Percentiles rank a stretch among this genome's conserved stretches.
Conservation (phyloP, 2,888 invertebrate species). For the Tetheella fluctuosa region DNA sequence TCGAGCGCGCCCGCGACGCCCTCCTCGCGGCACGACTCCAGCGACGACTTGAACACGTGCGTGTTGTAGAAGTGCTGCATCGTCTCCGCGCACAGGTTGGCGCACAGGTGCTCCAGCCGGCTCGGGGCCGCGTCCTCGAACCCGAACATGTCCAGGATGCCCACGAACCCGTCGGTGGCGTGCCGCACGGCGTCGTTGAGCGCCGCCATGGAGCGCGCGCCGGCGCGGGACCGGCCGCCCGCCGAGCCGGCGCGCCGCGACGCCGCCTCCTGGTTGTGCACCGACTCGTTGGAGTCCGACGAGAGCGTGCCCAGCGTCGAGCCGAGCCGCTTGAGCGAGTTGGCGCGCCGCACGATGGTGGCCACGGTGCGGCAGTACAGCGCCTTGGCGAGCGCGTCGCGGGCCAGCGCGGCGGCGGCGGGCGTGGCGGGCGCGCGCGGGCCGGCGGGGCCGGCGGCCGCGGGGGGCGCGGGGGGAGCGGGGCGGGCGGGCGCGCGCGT, state of each 20-base stretch:
- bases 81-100: conserved; percentile 97
- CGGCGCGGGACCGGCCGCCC: conserved; percentile 87
- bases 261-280: conserved; percentile 93
- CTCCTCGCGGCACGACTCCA: conserved; percentile 97
- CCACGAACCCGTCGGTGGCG: conserved; percentile 97
- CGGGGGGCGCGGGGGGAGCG: conserved; percentile 87
- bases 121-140: conserved; percentile 96
- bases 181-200: conserved; percentile 96
- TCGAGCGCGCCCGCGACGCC: conserved; percentile 95
- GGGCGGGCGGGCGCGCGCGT: conserved; percentile 89
- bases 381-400: conserved; percentile 95
- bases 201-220: conserved; percentile 95
- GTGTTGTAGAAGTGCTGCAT: conserved; percentile 99
- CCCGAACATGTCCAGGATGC: conserved; percentile 98
- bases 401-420: conserved; percentile 93
- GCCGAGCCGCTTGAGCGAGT: conserved; percentile 94
- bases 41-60: conserved; percentile 96
- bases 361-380: conserved; percentile 97
- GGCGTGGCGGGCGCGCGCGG: conserved; percentile 90
- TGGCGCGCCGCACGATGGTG: conserved; percentile 96
- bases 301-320: conserved; percentile 93
- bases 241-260: conserved; percentile 94
- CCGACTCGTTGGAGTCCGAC: conserved; percentile 96
- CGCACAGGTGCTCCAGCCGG: conserved; percentile 96
- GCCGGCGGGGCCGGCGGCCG: conserved; percentile 92